These are phyloP conservation scores for Xestia xanthographa DNA, from an alignment of 2,888 invertebrate genomes.

Conservation along the genomic window DNA sequence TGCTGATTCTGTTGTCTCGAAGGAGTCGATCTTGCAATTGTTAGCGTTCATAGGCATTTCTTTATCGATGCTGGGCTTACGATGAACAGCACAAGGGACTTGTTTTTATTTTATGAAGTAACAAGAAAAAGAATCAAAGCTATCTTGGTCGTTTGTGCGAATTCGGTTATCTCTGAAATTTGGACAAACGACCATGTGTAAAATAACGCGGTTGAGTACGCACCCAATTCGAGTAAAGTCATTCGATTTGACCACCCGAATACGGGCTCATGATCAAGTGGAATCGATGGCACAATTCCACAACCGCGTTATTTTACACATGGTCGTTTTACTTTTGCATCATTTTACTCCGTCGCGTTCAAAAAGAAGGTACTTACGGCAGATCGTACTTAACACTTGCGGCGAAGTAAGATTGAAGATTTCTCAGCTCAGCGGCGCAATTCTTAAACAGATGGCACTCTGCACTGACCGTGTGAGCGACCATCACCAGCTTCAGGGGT, in stretches of 20 bases:
- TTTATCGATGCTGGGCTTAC: background rate
- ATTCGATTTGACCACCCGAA: background rate
- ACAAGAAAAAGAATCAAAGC: background rate
- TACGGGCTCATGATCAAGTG: background rate
- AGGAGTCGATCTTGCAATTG: background rate
- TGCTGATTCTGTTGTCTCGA: background rate
- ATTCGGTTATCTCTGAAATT: background rate
- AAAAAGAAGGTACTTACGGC: slow-evolving; percentile 62
- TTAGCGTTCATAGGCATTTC: background rate
- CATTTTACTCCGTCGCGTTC: background rate
- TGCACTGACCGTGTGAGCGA: slow-evolving; percentile 81
- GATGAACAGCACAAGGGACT: background rate
- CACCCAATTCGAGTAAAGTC: background rate
- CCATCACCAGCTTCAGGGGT: slow-evolving; percentile 80
- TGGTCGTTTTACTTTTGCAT: background rate
- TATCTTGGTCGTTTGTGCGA: background rate
- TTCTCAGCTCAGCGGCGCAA: slow-evolving; percentile 81
- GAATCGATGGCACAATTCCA: too few relatives aligned
- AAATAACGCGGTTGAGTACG: background rate
- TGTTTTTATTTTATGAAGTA: background rate
- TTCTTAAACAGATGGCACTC: slow-evolving; percentile 76
- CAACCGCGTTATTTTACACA: too few relatives aligned
- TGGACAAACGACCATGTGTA: background rate
- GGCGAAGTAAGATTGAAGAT: slow-evolving; percentile 75
- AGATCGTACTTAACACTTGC: slow-evolving; percentile 57